Evolutionary conservation across 2,113 vertebrate species (phyloP).

Genomic region (Glaucomys volans): DNA sequence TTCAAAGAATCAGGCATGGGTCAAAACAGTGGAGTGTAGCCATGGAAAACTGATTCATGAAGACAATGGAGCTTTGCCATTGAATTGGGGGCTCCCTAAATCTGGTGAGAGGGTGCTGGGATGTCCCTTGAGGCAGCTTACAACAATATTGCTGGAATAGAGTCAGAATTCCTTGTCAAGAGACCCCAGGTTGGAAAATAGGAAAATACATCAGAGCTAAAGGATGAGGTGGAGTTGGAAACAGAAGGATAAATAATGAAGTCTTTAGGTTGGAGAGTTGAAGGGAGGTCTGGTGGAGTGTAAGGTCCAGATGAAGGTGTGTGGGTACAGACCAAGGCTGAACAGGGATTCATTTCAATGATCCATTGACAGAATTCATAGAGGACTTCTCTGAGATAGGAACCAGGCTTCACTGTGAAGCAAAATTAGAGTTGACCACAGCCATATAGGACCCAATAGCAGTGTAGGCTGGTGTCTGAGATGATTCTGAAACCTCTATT

Average conservation of each 20-base stretch:
- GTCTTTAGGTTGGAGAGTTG: neutral
- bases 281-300: neutral
- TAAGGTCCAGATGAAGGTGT: neutral
- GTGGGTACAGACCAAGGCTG: neutral
- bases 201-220: neutral
- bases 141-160: neutral
- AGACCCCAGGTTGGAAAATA: slow-evolving; percentile 25
- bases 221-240: slow-evolving; percentile 15
- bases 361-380: neutral
- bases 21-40: neutral
- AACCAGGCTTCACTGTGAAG: neutral
- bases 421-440: neutral
- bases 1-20: slow-evolving; percentile 18
- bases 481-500: slow-evolving; percentile 12
- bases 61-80: neutral
- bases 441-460: neutral
- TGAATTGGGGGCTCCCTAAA: neutral
- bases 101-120: neutral
- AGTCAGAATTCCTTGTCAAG: neutral
- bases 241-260: neutral
- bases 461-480: neutral
- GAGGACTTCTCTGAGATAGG: neutral
- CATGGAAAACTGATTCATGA: neutral
- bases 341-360: neutral
- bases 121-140: neutral